Evolutionary conservation across 2,888 invertebrate species (phyloP).

Genomic region (Athrips mouffetella): DNA sequence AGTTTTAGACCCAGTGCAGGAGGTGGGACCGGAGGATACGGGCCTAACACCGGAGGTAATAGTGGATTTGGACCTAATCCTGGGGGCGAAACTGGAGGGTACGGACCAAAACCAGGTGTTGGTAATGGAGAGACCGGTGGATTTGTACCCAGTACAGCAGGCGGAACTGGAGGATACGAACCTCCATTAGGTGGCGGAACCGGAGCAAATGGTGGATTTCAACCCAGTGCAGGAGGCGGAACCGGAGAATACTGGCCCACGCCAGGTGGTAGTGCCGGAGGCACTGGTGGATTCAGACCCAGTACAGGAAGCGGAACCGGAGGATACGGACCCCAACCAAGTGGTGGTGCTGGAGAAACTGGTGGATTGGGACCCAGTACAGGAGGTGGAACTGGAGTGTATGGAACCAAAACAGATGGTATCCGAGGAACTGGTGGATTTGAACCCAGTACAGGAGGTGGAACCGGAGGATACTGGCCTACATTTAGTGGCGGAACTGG

Average conservation of each 20-base stretch:
- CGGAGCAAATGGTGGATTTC: slow-evolving; percentile 10
- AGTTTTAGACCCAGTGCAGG: no score
- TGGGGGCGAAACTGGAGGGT: not conserved
- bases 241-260: slow-evolving; percentile 11
- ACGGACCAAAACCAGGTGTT: not conserved
- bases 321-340: slow-evolving; percentile 15
- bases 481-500: not conserved
- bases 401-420: no score
- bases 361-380: not conserved
- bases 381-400: not conserved
- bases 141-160: not conserved
- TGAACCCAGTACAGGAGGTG: not conserved
- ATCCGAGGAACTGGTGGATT: not conserved
- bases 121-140: slow-evolving; percentile 2
- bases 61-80: slow-evolving; percentile 1
- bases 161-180: slow-evolving; percentile 7
- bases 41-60: not conserved
- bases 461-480: not conserved
- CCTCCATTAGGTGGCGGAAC: slow-evolving; percentile 8
- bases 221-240: not conserved
- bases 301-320: slow-evolving; percentile 13
- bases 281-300: slow-evolving; percentile 15
- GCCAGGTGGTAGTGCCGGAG: slow-evolving; percentile 7
- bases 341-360: not conserved
- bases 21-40: not conserved